Percentiles rank a stretch among this genome's conserved stretches.
Conservation (phyloP, 2,888 invertebrate genomes). For the Cataglyphis albicans region DNA sequence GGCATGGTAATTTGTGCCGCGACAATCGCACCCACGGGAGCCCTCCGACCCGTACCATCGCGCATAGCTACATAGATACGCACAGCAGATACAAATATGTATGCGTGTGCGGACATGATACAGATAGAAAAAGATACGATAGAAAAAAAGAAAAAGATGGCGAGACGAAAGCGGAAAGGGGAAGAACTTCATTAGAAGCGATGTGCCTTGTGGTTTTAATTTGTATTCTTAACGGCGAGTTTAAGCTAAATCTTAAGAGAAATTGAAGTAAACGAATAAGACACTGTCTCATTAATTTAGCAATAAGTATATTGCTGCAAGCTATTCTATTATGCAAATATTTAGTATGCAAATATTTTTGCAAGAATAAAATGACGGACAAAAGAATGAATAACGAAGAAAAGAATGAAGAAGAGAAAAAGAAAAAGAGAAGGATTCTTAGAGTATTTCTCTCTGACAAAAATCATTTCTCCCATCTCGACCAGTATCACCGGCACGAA, state of each 20-base stretch:
- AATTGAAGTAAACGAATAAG: not conserved
- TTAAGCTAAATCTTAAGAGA: constrained; percentile 25
- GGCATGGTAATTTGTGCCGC: constrained; percentile 79
- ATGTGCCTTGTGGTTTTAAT: constrained; percentile 11
- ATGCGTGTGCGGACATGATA: constrained; percentile 15
- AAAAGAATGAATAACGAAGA: not conserved
- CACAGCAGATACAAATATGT: constrained; percentile 12
- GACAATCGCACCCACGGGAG: constrained; percentile 80
- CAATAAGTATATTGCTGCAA: not conserved
- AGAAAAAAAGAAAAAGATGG: constrained; percentile 13
- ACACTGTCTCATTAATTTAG: not conserved
- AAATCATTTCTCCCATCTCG: constrained; percentile 28
- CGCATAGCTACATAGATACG: constrained; percentile 45
- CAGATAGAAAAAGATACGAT: not conserved
- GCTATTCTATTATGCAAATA: too few species aligned
- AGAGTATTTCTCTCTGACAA: constrained; percentile 18
- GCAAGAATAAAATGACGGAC: not conserved
- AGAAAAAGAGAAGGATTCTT: not conserved
- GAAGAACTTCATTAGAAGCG: not conserved
- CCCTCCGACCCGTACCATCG: constrained; percentile 64
- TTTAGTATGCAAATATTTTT: not conserved
- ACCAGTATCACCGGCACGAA: constrained; percentile 15
- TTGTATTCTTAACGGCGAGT: constrained; percentile 21
- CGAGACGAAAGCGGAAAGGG: not conserved
- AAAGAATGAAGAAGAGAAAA: not conserved